Evolutionary conservation across 2,797 vertebrate species (phyloP).

Genomic region (Mormyrops attenuatus): DNA sequence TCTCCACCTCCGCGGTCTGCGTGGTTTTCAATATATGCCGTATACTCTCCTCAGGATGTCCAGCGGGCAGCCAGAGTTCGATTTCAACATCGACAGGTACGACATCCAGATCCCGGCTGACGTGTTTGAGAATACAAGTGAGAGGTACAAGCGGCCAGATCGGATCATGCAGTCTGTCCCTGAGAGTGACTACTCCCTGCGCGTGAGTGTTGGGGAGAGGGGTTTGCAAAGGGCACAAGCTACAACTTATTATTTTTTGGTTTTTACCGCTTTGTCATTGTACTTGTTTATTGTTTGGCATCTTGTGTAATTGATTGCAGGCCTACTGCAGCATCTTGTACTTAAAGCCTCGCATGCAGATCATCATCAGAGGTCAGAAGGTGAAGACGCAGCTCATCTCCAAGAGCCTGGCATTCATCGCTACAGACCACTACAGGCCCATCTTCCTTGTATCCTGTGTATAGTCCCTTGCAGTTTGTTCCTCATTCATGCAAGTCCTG

Average conservation of each 20-base stretch:
- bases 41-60: conserved; percentile 47
- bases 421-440: conserved; percentile 79
- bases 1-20: not conserved
- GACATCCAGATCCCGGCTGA: conserved; percentile 83
- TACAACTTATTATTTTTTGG: not conserved
- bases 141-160: conserved; percentile 59
- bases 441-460: conserved; percentile 80
- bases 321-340: conserved; percentile 92
- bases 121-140: conserved; percentile 55
- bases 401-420: conserved; percentile 78
- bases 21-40: not conserved
- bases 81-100: conserved; percentile 78
- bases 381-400: conserved; percentile 85
- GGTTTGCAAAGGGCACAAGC: not conserved
- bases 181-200: conserved; percentile 73
- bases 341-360: conserved; percentile 90
- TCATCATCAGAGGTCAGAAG: conserved; percentile 81
- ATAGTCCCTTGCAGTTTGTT: not conserved
- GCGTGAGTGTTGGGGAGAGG: conserved; percentile 59
- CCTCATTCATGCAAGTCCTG: not conserved
- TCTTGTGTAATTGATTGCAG: conserved; percentile 48
- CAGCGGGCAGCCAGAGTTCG: conserved; percentile 69
- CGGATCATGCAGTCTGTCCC: conserved; percentile 62
- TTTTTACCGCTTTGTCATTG: not conserved
- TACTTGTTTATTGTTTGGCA: not conserved